Conservation (phyloP, 2,888 invertebrate species). For the Pycnomerus fuliginosus region DNA sequence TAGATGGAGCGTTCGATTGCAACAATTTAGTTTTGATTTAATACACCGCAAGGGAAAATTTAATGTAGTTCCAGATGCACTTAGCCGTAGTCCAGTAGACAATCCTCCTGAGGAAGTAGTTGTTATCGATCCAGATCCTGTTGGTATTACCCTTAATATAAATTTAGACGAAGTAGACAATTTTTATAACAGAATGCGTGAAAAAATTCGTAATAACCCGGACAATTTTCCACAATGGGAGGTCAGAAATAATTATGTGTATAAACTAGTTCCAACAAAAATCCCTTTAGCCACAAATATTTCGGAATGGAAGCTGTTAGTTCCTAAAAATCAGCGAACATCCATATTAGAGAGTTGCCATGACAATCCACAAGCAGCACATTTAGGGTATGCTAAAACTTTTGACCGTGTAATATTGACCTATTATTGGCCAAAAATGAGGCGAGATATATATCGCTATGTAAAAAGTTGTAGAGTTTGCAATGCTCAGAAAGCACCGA, state of each 20-base stretch:
- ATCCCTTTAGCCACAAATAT: constrained; percentile 10
- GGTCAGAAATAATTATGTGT: constrained; percentile 18
- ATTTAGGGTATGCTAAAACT: constrained; percentile 31
- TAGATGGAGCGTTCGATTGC: constrained; percentile 28
- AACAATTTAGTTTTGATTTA: constrained; percentile 26
- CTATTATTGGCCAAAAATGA: constrained; percentile 28
- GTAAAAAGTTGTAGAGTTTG: constrained; percentile 24
- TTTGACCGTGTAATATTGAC: constrained; percentile 29
- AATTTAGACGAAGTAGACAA: constrained; percentile 10
- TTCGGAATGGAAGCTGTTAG: constrained; percentile 28
- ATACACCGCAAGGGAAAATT: constrained; percentile 25
- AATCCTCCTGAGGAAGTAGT: constrained; percentile 3
- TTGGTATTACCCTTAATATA: constrained; percentile 4
- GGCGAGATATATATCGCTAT: constrained; percentile 21
- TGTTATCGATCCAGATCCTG: not conserved
- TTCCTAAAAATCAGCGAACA: constrained; percentile 25
- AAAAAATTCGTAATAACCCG: constrained; percentile 10
- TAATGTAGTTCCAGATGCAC: constrained; percentile 26
- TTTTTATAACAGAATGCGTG: constrained; percentile 20
- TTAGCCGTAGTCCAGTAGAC: constrained; percentile 9
- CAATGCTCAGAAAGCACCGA: constrained; percentile 26
- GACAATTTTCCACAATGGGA: constrained; percentile 19
- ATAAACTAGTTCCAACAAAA: constrained; percentile 14
- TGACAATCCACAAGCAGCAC: constrained; percentile 21
- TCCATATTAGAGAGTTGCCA: constrained; percentile 22